Percentiles rank a stretch among this genome's conserved stretches.
Conservation (phyloP, 2,888 invertebrate species). For the Rotaria magnacalcarata region DNA sequence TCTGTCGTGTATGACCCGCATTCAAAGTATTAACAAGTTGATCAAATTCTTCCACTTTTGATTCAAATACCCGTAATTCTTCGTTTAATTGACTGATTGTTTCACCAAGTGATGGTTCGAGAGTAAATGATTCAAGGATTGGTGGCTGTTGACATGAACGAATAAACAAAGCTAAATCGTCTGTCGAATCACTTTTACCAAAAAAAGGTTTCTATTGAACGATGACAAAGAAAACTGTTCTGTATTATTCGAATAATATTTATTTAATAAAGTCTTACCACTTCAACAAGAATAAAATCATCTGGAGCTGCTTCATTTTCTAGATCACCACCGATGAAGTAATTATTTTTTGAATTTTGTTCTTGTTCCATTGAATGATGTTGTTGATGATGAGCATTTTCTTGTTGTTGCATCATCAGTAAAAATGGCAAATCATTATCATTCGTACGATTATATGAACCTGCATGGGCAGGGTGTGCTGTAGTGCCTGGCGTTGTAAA, state of each 20-base stretch:
- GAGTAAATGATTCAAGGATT: conserved; percentile 62
- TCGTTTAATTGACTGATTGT: conserved; percentile 67
- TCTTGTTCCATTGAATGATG: conserved; percentile 44
- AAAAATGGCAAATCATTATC: conserved; percentile 51
- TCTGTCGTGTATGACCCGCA: neutral
- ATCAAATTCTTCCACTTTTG: conserved; percentile 72
- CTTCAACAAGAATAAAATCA: conserved; percentile 71
- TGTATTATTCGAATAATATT: neutral
- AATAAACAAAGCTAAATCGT: conserved; percentile 74
- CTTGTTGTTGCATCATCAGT: conserved; percentile 50
- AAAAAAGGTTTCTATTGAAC: neutral
- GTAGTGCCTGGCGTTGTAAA: conserved; percentile 34
- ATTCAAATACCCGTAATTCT: conserved; percentile 72
- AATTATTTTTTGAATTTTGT: conserved; percentile 52
- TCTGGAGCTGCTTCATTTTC: conserved; percentile 60
- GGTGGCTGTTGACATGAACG: conserved; percentile 74
- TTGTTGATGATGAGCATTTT: neutral
- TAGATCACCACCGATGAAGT: conserved; percentile 48
- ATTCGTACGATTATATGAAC: conserved; percentile 38
- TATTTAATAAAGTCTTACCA: conserved; percentile 63
- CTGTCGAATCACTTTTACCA: conserved; percentile 60
- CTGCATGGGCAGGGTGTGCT: conserved; percentile 20
- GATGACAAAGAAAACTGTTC: neutral
- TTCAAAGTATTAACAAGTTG: conserved; percentile 69
- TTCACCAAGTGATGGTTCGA: conserved; percentile 51